These are phyloP conservation scores for Sphaerodactylus townsendi DNA, from an alignment of 2,113 vertebrate species.

Conservation along the genomic window DNA sequence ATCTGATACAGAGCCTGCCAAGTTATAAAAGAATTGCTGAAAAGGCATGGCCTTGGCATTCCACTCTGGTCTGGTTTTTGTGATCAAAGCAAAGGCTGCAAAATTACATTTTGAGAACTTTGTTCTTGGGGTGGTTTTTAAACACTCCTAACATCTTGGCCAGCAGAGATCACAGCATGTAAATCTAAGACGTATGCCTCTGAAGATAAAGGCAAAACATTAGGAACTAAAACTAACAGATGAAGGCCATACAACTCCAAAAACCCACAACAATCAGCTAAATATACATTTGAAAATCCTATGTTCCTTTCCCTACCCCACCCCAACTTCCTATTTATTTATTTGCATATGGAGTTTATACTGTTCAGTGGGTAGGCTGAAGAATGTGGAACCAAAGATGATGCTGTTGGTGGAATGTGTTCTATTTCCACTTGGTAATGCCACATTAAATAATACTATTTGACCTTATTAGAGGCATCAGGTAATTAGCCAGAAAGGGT, in stretches of 20 bases:
- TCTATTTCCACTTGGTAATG: no score
- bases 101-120: not conserved
- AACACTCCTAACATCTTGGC: not conserved
- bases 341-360: not conserved
- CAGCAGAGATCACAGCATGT: not conserved
- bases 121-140: not conserved
- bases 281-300: not conserved
- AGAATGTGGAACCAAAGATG: no score
- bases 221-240: no score
- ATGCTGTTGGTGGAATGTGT: no score
- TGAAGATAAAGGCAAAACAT: no score
- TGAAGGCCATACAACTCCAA: no score
- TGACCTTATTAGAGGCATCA: not conserved
- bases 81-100: not conserved
- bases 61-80: conserved; percentile 46
- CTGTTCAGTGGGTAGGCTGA: not conserved
- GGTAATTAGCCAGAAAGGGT: not conserved
- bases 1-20: not conserved
- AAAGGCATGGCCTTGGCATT: not conserved
- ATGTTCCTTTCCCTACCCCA: not conserved
- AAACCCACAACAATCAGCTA: no score
- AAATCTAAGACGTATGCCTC: not conserved
- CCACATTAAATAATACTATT: no score
- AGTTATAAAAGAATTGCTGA: conserved; percentile 44
- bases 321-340: not conserved